Evolutionary conservation across 1,140 invertebrate species (phyloP).

Genomic region (Orussus abietinus): DNA sequence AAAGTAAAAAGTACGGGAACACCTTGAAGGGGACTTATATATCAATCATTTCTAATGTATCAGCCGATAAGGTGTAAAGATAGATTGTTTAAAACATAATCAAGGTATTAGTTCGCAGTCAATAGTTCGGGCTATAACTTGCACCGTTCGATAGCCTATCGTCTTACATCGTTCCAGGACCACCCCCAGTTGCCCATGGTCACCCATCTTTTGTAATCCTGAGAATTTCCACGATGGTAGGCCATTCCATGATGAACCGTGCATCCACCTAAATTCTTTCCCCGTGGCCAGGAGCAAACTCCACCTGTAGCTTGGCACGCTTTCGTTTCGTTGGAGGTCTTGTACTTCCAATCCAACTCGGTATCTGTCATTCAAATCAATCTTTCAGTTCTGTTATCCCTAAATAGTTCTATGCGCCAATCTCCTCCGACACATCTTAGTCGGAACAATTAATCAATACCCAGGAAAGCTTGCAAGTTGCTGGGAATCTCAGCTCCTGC

Average conservation of each 20-base stretch:
- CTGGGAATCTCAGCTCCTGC: slow-evolving; percentile 39
- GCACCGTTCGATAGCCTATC: no score
- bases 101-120: no score
- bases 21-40: no score
- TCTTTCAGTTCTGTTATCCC: no score
- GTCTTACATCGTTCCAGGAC: slow-evolving; percentile 58
- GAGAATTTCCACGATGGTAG: slow-evolving; percentile 63
- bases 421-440: not conserved
- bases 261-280: slow-evolving; percentile 56
- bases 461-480: slow-evolving; percentile 25
- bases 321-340: slow-evolving; percentile 76
- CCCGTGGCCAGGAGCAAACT: slow-evolving; percentile 43
- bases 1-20: slow-evolving; percentile 57
- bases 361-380: slow-evolving; percentile 54
- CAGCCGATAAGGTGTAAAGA: no score
- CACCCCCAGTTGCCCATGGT: slow-evolving; percentile 55
- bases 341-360: slow-evolving; percentile 86
- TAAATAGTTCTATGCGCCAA: no score
- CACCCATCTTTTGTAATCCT: slow-evolving; percentile 61
- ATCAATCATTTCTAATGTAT: no score
- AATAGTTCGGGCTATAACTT: slow-evolving; percentile 8
- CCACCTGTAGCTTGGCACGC: slow-evolving; percentile 66
- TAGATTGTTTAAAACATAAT: no score
- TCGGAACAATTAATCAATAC: slow-evolving; percentile 17
- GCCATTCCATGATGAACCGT: slow-evolving; percentile 64